Conservation (phyloP, 2,797 vertebrate genomes). For the Trachops cirrhosus region DNA sequence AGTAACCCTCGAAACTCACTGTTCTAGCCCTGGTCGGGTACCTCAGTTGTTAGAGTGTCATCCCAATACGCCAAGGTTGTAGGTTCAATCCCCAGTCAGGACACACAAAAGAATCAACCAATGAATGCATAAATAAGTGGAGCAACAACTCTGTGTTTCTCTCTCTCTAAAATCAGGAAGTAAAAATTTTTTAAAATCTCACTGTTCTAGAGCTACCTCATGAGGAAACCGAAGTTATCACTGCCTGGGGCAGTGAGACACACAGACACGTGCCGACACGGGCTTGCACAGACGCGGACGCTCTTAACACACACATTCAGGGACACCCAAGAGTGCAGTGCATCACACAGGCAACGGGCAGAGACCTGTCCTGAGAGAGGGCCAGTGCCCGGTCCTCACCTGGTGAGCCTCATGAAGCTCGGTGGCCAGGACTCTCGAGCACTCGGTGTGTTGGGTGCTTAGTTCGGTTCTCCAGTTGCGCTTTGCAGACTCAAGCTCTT, state of each 20-base stretch:
- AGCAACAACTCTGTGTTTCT: neutral
- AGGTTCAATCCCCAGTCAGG: neutral
- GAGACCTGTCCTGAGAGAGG: neutral
- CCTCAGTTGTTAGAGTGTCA: neutral
- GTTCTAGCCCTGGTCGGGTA: neutral
- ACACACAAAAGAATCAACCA: neutral
- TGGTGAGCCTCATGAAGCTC: conserved; percentile 86
- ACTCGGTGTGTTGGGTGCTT: conserved; percentile 84
- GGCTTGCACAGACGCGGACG: neutral
- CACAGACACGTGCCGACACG: no score
- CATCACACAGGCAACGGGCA: rapidly evolving
- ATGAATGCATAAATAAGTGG: neutral
- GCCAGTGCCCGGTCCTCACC: conserved; percentile 77
- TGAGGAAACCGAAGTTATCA: neutral
- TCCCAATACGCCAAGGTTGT: neutral
- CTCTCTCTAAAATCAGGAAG: neutral
- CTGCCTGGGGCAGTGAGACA: no score
- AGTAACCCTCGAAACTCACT: neutral
- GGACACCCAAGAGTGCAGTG: no score
- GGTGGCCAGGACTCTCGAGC: conserved; percentile 84
- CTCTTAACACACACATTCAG: neutral
- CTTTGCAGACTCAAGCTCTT: conserved; percentile 81
- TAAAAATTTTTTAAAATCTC: neutral
- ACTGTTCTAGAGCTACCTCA: neutral
- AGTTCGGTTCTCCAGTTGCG: conserved; percentile 84